Base-by-base conservation (phyloP, 2,113 vertebrate species). In the Corynorhinus townsendii region DNA sequence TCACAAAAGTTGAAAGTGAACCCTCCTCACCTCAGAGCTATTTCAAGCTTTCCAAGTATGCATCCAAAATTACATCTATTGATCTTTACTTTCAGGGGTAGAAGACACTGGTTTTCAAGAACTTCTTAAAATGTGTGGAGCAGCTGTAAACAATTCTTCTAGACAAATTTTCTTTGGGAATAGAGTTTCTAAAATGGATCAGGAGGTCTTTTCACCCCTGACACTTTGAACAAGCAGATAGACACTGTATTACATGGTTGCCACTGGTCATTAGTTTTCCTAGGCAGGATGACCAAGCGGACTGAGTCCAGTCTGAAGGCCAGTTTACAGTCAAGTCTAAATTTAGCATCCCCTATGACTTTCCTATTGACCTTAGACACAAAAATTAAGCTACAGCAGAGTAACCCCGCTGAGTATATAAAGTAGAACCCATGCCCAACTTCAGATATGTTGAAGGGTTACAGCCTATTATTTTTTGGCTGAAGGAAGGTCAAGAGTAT, bases 1-100 rank as follows among this genome's bases (percentile, higher is more conserved):
- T 76, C 77, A 95, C 69, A 45, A 96, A 93, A 96, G 86, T 66
- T 75, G 72, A 92, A 97, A 89, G 93, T 97, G 95, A 97, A 92
- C 95, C 69, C 52, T 47, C 35, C 35, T 96, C 91, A 93, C 95
- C 95, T 91, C 79, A 84, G 66, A 95, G 89, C 93, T 96, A 89
- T 96, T 95, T 95, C 81, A 95, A 92, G 90, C 72, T 90, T 91
- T 92, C 54, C 81, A 87, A 90, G 88, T 85, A 76, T 75, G 92
- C 77, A 92, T 81, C 82, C 92, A 79, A 89, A 96, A 96, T 95
- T 93, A 84, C 35, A 94, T 77, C 43, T 94, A 97, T 97, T 96
- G 96, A 96, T 97, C 90, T 91, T 97, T 90, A 73, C 90, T 97
- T 96, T 94, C 68, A 66, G 52, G 49, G 77, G 82, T 47, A 86